Evolutionary conservation across 1,140 invertebrate species (phyloP), one percentile per base, ranked within the genome.

Genomic region (Cherax quadricarinatus): DNA sequence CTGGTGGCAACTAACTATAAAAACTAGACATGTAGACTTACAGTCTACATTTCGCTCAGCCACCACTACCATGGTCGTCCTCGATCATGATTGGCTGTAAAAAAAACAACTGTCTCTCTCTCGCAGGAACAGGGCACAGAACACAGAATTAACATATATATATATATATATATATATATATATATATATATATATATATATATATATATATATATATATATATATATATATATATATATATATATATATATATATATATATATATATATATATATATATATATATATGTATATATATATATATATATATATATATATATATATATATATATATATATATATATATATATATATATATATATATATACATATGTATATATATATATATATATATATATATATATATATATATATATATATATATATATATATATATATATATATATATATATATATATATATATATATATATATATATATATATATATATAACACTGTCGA

Each of bases 341-440:
- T 86, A 86, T 86, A 86, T 66, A 86, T 86, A 86, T 66, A 86
- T 66, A 66, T 86, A 86, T 86, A 86, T 86, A 86, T 66, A 84
- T 84, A 57, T 84, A 84, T 84, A 84, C 51, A 84, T 53, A 12
- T 10, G 10, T 80, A 16, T n/a, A n/a, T n/a, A n/a, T n/a, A n/a
- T n/a, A n/a, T n/a, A n/a, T n/a, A n/a, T n/a, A n/a, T n/a, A n/a
- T n/a, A n/a, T n/a, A n/a, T n/a, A n/a, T n/a, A n/a, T n/a, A n/a
- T n/a, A n/a, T n/a, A n/a, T n/a, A n/a, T n/a, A n/a, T n/a, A n/a
- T n/a, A n/a, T n/a, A n/a, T n/a, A n/a, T n/a, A n/a, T n/a, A n/a
- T n/a, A n/a, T n/a, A n/a, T n/a, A n/a, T n/a, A n/a, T n/a, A n/a
- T n/a, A n/a, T n/a, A n/a, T n/a, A n/a, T n/a, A n/a, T n/a, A n/a